phyloP scores from a whole-genome alignment of 2,888 invertebrate genomes.

The Calameuta idolon region DNA sequence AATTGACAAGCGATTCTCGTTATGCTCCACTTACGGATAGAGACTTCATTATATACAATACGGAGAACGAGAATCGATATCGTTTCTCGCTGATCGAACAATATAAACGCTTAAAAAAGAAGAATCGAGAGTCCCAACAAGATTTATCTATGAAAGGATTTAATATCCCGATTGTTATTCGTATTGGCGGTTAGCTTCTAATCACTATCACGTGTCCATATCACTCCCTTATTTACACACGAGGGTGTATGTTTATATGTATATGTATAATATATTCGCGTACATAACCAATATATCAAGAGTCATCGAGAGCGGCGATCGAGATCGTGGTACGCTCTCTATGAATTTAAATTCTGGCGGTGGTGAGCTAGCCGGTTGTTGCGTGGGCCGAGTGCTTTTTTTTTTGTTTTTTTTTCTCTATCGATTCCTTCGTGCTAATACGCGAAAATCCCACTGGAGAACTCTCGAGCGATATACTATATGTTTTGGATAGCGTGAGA shows the following conservation, averaged over 20 bases:
- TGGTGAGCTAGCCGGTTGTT: constrained; percentile 64
- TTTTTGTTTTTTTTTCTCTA: constrained; percentile 3
- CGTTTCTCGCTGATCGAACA: background rate
- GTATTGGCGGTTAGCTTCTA: background rate
- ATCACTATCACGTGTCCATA: background rate
- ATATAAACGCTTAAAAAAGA: background rate
- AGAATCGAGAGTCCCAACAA: background rate
- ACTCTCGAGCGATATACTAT: background rate
- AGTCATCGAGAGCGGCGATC: background rate
- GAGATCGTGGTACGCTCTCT: background rate
- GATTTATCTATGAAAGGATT: background rate
- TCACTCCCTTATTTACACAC: background rate
- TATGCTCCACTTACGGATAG: background rate
- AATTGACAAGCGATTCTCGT: background rate
- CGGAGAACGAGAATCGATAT: background rate
- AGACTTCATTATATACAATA: background rate
- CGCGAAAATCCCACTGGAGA: background rate
- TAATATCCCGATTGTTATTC: background rate
- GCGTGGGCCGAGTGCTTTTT: constrained; percentile 45
- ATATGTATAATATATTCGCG: constrained; percentile 43
- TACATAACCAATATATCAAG: constrained; percentile 22
- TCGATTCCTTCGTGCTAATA: background rate
- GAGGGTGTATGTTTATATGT: background rate
- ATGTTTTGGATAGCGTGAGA: background rate
- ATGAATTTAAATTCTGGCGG: constrained; percentile 44